Evolutionary conservation across 2,113 vertebrate species (phyloP), one percentile per base, ranked within the genome.

Genomic region (Dasyprocta punctata): DNA sequence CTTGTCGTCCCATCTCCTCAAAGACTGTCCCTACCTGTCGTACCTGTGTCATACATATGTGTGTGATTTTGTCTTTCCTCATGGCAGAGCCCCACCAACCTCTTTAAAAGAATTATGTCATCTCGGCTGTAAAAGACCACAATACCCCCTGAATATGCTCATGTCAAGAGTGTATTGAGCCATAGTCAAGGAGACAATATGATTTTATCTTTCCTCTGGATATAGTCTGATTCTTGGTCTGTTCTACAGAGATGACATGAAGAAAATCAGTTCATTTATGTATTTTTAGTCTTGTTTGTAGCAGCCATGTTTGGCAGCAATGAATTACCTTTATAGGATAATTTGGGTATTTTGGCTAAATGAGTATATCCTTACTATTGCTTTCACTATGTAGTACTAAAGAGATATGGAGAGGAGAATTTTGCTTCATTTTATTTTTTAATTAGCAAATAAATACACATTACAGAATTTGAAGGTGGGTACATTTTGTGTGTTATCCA

Each of bases 381-480:
- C 33, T 12, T 49, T 96, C 41, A 60, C 58, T 49, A 1, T 2
- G 13, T 3, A 26, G 22, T 9, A 49, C 56, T 86, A 30, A 78
- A 77, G 56, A 92, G 38, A 86, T 71, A 63, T 24, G 24, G 41
- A 65, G 5, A 78, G 47, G 30, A 69, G 7, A 82, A 49, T 84
- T 54, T 47, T 63, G 12, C 73, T 95, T 97, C 44, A 24, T 82
- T 73, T 71, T 63, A 2, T 83, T 88, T 81, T 91, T 93, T 47
- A 36, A 67, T 77, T 44, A 92, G 92, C 41, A 86, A 87, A n/a
- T 28, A 30, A 91, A 58, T n/a, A 38, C 77, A 92, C 49, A 30
- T 67, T 73, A 69, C 36, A 78, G 44, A 82, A 78, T 65, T 93
- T 65, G 38, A 92, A 92, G 41, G n/a, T 17, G 82, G 22, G 28